Base-by-base conservation (phyloP, 1,140 invertebrate species). In the Ostrea denselamellosa region DNA sequence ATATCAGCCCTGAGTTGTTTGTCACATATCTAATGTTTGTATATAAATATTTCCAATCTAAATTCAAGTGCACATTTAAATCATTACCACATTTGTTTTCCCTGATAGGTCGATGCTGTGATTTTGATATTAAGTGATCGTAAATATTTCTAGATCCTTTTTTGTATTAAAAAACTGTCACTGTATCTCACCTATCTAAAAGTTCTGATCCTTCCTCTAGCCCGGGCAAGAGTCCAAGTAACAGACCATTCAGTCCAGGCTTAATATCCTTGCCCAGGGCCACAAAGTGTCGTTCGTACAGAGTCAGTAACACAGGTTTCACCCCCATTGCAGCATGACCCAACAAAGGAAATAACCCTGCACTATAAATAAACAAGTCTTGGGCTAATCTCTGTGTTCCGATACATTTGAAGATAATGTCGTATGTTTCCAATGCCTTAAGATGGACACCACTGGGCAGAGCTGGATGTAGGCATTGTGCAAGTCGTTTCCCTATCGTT, bases 401-500 rank as follows among this genome's bases (percentile, higher is more conserved):
- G 95, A 98, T 98, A 92, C 97, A 97, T 93, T 97, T 97, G 95
- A 99, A 99, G 93, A 99, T 98, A 89, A 98, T 97, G 92, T 98
- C 97, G 94, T 99, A 99, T 0, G 97, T 98, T 95, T 99, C 98
- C 56, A 99, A 94, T 34, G 98, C 98, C 95, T 99, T 98, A 52
- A 98, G 95, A 95, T 99, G 98, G 34, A 99, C 98, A 62, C 95
- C 98, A 89, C 97, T 95, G 65, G 98, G 98, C 86, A 99, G 95
- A 54, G 97, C 97, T 77, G 98, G 98, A 96, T 99, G 98, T 96
- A 99, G 97, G 95, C 98, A 99, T 96, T 99, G 98, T 85, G 98
- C 97, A 87, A 99, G 95, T 90, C 98, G 96, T 96, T 99, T 99
- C 65, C 97, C 97, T 91, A 99, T 98, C 92, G 98, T 98, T 87